Percentiles rank a stretch among this genome's conserved stretches.
Evolutionary conservation across 2,797 vertebrate genomes (phyloP).

Genomic region (Cossypha niveicapilla): DNA sequence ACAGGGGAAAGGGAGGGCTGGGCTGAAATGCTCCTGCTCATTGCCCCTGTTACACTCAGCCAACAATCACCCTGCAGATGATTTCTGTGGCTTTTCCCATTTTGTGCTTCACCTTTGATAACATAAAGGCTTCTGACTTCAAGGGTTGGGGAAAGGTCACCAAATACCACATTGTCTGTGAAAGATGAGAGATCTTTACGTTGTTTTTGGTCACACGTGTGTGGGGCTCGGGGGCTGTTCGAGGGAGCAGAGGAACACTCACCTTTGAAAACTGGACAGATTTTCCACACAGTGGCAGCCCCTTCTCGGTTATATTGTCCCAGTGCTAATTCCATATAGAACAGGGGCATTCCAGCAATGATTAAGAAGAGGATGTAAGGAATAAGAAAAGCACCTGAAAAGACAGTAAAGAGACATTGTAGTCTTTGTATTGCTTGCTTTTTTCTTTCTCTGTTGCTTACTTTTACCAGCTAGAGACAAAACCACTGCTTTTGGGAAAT

Average conservation of each 20-base stretch:
- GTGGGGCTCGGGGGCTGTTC: neutral
- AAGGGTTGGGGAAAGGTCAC: neutral
- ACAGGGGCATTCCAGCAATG: conserved; percentile 97
- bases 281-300: conserved; percentile 98
- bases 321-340: conserved; percentile 98
- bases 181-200: neutral
- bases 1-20: neutral
- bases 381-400: conserved; percentile 95
- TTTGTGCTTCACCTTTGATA: neutral
- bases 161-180: neutral
- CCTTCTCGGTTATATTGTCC: conserved; percentile 97
- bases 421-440: neutral
- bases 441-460: neutral
- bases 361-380: conserved; percentile 94
- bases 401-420: neutral
- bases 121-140: neutral
- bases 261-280: conserved; percentile 99
- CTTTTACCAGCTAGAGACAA: neutral
- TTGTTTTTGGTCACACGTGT: neutral
- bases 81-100: neutral
- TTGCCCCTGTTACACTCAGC: neutral
- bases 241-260: conserved; percentile 5
- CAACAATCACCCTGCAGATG: neutral
- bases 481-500: neutral
- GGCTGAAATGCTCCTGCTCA: neutral